Evolutionary conservation across 2,113 vertebrate genomes (phyloP), one percentile per base, ranked within the genome.

Genomic region (Lathamus discolor): DNA sequence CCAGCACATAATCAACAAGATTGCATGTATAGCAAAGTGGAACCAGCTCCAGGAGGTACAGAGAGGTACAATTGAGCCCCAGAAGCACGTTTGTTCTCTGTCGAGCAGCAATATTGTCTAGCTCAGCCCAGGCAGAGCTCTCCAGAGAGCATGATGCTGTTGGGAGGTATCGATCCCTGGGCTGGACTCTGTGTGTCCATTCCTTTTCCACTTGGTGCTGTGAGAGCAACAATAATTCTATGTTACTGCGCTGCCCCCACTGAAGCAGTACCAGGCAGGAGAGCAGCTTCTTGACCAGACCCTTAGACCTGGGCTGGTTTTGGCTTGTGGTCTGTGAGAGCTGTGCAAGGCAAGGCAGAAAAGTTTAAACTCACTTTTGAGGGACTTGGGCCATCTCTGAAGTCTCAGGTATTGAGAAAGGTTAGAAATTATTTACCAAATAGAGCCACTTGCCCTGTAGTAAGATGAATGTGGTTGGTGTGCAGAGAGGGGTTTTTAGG

Each of bases 281-380:
- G 29, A 81, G 64, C 0, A 0, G 68, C 19, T 49, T 69, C 73
- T 77, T 76, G 63, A 14, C 1, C 67, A 51, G 22, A 19, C n/a
- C 31, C 10, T 41, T 31, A 12, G 63, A 20, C 37, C n/a, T 6
- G 18, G n/a, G 18, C 68, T 77, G 90, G 0, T 25, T 74, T 62
- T 1, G 2, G 27, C 8, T 9, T 7, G 17, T 41, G 43, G 9
- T 31, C 49, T 0, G 0, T 33, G 79, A 7, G 25, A 52, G 29
- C 70, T 28, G 29, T 31, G 64, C 11, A 24, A 37, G 35, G 49
- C 43, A 13, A 37, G 74, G 15, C n/a, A 14, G 85, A 69, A 67
- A 48, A 86, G 63, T 67, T 85, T 39, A 20, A 76, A 2, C 15
- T 46, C 3, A 1, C 44, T 29, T 28, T 64, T 28, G 23, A n/a